phyloP scores from a whole-genome alignment of 53 echinoderm and acorn worm genomes.

The Echinarachnius parma region DNA sequence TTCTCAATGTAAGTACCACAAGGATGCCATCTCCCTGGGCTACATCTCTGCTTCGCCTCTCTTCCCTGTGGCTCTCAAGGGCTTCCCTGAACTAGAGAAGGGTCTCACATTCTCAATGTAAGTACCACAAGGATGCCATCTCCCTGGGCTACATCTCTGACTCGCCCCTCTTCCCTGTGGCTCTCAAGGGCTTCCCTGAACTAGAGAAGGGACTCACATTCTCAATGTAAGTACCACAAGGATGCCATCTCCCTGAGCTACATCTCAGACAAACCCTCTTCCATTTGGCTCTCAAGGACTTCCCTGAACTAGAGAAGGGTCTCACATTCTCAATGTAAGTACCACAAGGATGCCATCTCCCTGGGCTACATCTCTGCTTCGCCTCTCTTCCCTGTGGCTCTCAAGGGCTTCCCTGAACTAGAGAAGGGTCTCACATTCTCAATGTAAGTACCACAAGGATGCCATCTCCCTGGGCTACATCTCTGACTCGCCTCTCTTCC shows the following conservation, averaged over 20 bases:
- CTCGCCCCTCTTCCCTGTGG: constrained; percentile 88
- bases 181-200: constrained; percentile 49
- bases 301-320: no score
- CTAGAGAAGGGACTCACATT: constrained; percentile 64
- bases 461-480: constrained; percentile 86
- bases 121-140: constrained; percentile 78
- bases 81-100: constrained; percentile 50
- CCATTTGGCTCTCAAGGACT: no score
- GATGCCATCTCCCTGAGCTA: no score
- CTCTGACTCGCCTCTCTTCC: constrained; percentile 92
- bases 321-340: no score
- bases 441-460: constrained; percentile 85
- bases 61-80: constrained; percentile 75
- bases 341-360: constrained; percentile 85
- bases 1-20: no score
- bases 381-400: constrained; percentile 88
- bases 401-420: constrained; percentile 51
- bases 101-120: constrained; percentile 82
- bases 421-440: constrained; percentile 67
- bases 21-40: constrained; percentile 85
- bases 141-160: constrained; percentile 88
- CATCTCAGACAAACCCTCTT: no score
- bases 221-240: constrained; percentile 81
- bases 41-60: constrained; percentile 92
- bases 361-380: constrained; percentile 89